phyloP scores from a whole-genome alignment of 2,113 vertebrate species.

The Macrotis lagotis region DNA sequence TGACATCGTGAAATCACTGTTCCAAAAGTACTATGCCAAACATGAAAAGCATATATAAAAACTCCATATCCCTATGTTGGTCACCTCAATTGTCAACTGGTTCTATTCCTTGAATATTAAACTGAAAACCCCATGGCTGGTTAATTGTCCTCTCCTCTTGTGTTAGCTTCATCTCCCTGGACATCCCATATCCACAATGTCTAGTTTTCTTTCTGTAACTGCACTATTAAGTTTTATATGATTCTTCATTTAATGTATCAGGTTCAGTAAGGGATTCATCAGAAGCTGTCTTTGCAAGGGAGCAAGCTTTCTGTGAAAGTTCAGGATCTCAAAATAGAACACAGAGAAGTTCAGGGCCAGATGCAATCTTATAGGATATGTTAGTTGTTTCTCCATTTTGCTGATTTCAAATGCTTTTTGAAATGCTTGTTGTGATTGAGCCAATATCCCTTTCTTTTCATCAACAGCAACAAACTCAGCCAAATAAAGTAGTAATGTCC shows the following conservation, averaged over 20 bases:
- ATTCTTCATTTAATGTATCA: slow-evolving; percentile 92
- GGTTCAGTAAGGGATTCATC: slow-evolving; percentile 93
- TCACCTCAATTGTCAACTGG: slow-evolving; percentile 71
- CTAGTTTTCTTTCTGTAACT: not conserved
- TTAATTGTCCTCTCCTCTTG: slow-evolving; percentile 85
- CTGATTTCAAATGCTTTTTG: not conserved
- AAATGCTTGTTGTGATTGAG: not conserved
- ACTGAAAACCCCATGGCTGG: slow-evolving; percentile 85
- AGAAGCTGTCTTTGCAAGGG: slow-evolving; percentile 82
- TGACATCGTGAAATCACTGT: not conserved
- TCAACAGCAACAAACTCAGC: not conserved
- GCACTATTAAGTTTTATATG: slow-evolving; percentile 89
- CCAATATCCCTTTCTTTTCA: not conserved
- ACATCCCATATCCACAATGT: slow-evolving; percentile 84
- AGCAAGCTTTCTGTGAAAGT: not conserved
- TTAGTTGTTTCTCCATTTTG: not conserved
- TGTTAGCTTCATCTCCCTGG: slow-evolving; percentile 84
- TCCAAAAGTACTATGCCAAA: not conserved
- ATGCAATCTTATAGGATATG: not conserved
- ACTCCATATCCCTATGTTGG: slow-evolving; percentile 78
- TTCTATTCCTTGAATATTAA: slow-evolving; percentile 83
- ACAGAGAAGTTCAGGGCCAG: not conserved
- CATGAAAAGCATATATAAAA: not conserved
- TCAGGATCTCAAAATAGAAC: not conserved
- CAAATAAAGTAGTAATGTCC: not conserved